A percentile compares a stretch with the other conserved stretches of the same genome.
phyloP scores from a whole-genome alignment of 2,888 invertebrate species.

The Rotaria socialis region DNA sequence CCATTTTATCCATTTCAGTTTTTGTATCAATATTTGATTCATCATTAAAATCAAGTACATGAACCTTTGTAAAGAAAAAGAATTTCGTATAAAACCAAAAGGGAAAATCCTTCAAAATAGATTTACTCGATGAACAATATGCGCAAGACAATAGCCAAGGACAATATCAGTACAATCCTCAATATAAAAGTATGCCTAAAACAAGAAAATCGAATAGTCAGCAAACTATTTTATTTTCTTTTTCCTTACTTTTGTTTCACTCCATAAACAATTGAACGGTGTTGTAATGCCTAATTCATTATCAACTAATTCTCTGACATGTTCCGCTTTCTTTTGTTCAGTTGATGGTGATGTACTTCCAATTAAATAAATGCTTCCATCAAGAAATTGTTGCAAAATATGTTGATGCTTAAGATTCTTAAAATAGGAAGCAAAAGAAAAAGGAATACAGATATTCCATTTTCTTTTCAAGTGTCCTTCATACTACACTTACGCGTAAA shows the following conservation, averaged over 20 bases:
- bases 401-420: conserved; percentile 22
- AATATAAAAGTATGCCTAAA: conserved; percentile 21
- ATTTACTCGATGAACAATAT: conserved; percentile 32
- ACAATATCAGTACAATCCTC: conserved; percentile 20
- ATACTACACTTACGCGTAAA: neutral
- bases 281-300: conserved; percentile 21
- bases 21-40: neutral
- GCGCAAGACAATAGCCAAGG: conserved; percentile 21
- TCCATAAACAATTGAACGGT: conserved; percentile 28
- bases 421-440: neutral
- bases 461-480: neutral
- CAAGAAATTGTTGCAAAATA: conserved; percentile 11
- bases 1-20: conserved; percentile 31
- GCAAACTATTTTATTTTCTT: neutral
- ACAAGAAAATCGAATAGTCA: no score
- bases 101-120: no score
- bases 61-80: neutral
- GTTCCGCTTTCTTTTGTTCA: conserved; percentile 26
- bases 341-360: neutral
- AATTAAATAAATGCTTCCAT: conserved; percentile 35
- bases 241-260: conserved; percentile 5
- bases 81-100: neutral
- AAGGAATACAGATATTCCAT: neutral
- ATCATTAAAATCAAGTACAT: neutral
- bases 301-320: conserved; percentile 29